Evolutionary conservation across 1,140 invertebrate genomes (phyloP).

Genomic region (Drosophila nannoptera): DNA sequence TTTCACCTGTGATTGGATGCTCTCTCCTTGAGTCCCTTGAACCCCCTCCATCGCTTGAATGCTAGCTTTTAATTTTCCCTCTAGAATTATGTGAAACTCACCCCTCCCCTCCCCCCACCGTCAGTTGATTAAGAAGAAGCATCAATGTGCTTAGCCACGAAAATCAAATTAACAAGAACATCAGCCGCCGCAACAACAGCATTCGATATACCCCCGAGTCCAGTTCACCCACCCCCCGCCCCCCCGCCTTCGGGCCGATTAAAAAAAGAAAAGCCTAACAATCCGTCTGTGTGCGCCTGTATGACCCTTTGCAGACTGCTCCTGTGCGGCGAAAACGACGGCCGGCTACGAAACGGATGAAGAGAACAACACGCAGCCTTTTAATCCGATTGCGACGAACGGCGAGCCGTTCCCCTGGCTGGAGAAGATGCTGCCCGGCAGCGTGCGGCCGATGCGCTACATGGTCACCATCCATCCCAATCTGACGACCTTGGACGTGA

Average conservation of each 20-base stretch:
- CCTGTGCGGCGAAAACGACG: constrained; percentile 85
- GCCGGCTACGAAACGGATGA: constrained; percentile 83
- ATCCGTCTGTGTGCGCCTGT: constrained; percentile 28
- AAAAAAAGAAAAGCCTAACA: background rate
- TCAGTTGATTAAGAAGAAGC: constrained; percentile 62
- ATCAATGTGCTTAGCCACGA: constrained; percentile 63
- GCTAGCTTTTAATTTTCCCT: constrained; percentile 43
- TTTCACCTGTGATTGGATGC: constrained; percentile 37
- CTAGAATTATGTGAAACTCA: background rate
- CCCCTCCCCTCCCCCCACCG: constrained; percentile 4
- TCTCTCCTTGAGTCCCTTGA: constrained; percentile 34
- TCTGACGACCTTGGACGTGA: constrained; percentile 91
- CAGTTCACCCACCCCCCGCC: constrained; percentile 4
- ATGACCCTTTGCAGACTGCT: constrained; percentile 83
- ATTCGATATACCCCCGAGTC: constrained; percentile 35
- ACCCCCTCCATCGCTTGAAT: constrained; percentile 2
- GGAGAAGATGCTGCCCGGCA: constrained; percentile 89
- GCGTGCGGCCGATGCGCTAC: constrained; percentile 90
- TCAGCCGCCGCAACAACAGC: too few relatives aligned
- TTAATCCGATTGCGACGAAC: constrained; percentile 86
- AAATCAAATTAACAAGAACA: too few relatives aligned
- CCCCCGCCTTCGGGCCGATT: too few relatives aligned
- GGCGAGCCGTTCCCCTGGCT: constrained; percentile 94
- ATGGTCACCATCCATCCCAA: constrained; percentile 96
- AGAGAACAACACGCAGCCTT: constrained; percentile 81